These are phyloP conservation scores for Troides oblongomaculatus DNA, from an alignment of 2,888 invertebrate species.

Conservation along the genomic window DNA sequence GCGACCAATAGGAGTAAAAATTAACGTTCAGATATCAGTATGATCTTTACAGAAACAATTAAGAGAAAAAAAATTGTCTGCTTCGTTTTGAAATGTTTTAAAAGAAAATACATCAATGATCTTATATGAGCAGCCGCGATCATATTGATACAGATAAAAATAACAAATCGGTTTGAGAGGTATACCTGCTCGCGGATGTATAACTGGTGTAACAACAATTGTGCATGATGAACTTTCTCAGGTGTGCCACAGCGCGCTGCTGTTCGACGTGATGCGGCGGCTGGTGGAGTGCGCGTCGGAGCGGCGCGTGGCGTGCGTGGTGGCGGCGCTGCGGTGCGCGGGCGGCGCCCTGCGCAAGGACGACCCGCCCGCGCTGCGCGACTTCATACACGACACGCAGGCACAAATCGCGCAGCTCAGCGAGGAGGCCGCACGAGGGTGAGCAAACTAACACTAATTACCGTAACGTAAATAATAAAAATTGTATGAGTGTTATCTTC, in stretches of 20 bases:
- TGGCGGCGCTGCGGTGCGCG: conserved; percentile 86
- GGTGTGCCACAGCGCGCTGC: conserved; percentile 87
- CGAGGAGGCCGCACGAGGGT: conserved; percentile 57
- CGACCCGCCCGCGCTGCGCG: conserved; percentile 89
- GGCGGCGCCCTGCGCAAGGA: conserved; percentile 94
- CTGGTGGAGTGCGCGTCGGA: conserved; percentile 82
- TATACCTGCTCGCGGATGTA: conserved; percentile 44
- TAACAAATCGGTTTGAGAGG: conserved; percentile 42
- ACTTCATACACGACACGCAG: conserved; percentile 85
- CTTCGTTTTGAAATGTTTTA: too few species aligned
- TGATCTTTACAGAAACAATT: too few species aligned
- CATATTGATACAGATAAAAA: conserved; percentile 30
- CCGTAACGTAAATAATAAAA: too few species aligned
- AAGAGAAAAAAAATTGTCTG: too few species aligned
- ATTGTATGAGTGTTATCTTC: too few species aligned
- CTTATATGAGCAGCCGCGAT: background rate
- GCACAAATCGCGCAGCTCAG: conserved; percentile 69
- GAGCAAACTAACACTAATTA: conserved; percentile 26
- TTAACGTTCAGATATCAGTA: too few species aligned
- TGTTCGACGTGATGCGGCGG: conserved; percentile 89
- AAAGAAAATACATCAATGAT: background rate
- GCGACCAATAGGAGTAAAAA: too few species aligned
- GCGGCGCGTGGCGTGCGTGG: conserved; percentile 91
- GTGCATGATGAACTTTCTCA: conserved; percentile 44
- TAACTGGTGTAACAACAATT: conserved; percentile 38